phyloP scores from a whole-genome alignment of 2,888 invertebrate genomes.

The Temnothorax unifasciatus region DNA sequence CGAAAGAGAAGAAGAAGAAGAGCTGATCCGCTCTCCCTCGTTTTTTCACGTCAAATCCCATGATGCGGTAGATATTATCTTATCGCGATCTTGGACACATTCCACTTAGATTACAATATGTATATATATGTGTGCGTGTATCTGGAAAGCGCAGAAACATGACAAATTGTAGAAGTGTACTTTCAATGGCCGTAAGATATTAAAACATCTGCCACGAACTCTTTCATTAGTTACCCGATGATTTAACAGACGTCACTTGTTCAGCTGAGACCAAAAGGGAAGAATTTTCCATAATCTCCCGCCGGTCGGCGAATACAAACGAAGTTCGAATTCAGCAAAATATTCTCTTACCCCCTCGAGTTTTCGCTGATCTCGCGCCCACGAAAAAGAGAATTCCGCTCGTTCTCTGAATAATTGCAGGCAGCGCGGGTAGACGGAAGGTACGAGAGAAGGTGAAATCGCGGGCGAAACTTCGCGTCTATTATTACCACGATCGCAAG shows the following conservation, averaged over 20 bases:
- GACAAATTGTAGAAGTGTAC: not conserved
- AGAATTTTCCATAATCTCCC: constrained; percentile 53
- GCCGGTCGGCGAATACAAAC: constrained; percentile 30
- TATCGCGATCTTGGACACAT: constrained; percentile 83
- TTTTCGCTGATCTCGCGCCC: constrained; percentile 58
- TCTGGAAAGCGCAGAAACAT: not conserved
- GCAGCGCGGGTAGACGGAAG: constrained; percentile 64
- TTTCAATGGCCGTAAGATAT: not conserved
- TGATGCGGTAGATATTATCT: constrained; percentile 77
- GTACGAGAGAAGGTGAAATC: constrained; percentile 71
- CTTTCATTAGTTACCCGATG: constrained; percentile 22
- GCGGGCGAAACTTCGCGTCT: constrained; percentile 76
- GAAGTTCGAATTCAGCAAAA: constrained; percentile 62
- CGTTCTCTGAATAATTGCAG: constrained; percentile 79
- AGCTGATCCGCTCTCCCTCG: not conserved
- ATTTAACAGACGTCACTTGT: constrained; percentile 31
- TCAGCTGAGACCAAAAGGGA: constrained; percentile 2
- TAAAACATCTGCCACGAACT: constrained; percentile 21
- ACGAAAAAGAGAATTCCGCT: constrained; percentile 73
- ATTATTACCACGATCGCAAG: constrained; percentile 80
- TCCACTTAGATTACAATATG: constrained; percentile 65
- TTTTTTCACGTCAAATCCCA: constrained; percentile 79
- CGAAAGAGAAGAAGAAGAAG: not conserved
- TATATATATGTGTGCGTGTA: too few relatives aligned
- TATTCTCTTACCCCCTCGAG: constrained; percentile 48